Base-by-base conservation (phyloP, 2,113 vertebrate genomes). In the Mellivora capensis region DNA sequence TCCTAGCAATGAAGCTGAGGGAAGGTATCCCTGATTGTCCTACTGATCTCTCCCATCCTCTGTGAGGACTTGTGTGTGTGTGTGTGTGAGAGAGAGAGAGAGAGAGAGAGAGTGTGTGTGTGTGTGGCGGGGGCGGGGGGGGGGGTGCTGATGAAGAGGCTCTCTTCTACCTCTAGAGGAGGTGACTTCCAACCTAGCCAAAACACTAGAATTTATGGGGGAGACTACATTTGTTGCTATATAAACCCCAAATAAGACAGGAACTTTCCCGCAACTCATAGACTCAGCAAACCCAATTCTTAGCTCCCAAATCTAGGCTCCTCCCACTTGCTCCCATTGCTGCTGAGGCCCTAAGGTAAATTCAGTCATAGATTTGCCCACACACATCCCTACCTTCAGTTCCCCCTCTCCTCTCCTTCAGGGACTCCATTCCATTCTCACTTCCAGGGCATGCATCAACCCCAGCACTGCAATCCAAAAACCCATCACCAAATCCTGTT, bases 181-280 rank as follows among this genome's bases (percentile, higher is more conserved):
- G 67, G 54, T 93, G 18, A 61, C 84, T 87, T 93, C 61, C 62
- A 94, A 97, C 67, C 59, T 86, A 97, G 90, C 62, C 90, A 97
- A 94, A 86, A 42, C 47, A 91, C 44, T 47, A 29, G 72, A 90
- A 93, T 86, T 83, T 81, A 95, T 39, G 15, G 67, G 59, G 67
- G n/a, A 91, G 96, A 94, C 82, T 86, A 74, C 44, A 74, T 47
- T 71, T 39, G 76, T 82, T 94, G 90, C 93, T 94, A 29, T 91
- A 29, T 88, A 96, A 94, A 57, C 61, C 79, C 59, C 67, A 92
- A 80, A 64, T 76, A 71, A 87, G 47, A 92, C 18, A 77, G 34
- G 39, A 93, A 95, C 69, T 90, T 79, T 94, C 52, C 52, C 67
- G 37, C 42, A 96, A 81, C 72, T 90, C 86, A 81, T 10, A 93